phyloP scores from a whole-genome alignment of 1,140 invertebrate genomes.

The Sinella curviseta region DNA sequence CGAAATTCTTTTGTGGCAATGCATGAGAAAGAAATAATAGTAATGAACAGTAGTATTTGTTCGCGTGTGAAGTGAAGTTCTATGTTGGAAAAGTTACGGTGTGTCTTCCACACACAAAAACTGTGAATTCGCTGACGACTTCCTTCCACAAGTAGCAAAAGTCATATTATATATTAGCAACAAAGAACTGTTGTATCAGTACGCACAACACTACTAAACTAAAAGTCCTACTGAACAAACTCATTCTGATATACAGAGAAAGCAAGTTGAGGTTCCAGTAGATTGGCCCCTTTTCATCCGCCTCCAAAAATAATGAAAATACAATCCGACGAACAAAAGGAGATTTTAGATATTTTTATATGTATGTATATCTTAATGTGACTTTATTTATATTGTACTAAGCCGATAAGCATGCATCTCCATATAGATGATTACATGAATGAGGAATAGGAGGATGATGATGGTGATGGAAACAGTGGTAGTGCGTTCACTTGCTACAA shows the following conservation, averaged over 20 bases:
- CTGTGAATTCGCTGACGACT: neutral
- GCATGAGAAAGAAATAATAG: neutral
- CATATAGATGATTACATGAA: no score
- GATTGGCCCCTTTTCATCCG: neutral
- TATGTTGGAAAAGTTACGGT: neutral
- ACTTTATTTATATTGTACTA: no score
- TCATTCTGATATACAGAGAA: neutral
- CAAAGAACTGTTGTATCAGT: neutral
- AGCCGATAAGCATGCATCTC: no score
- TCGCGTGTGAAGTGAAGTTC: neutral
- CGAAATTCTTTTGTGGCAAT: neutral
- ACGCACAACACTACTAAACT: neutral
- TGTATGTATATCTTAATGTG: no score
- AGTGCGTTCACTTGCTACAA: no score
- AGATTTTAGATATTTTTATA: constrained; percentile 10
- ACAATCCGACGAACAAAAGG: neutral
- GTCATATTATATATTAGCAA: neutral
- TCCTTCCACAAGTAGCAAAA: neutral
- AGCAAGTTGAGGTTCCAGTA: neutral
- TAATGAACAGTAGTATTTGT: neutral
- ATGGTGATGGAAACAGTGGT: no score
- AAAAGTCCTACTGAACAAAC: neutral
- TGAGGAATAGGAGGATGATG: no score
- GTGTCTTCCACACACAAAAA: neutral
- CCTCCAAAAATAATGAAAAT: constrained; percentile 15